phyloP scores from a whole-genome alignment of 2,888 invertebrate species.

The Pyrgus malvae region DNA sequence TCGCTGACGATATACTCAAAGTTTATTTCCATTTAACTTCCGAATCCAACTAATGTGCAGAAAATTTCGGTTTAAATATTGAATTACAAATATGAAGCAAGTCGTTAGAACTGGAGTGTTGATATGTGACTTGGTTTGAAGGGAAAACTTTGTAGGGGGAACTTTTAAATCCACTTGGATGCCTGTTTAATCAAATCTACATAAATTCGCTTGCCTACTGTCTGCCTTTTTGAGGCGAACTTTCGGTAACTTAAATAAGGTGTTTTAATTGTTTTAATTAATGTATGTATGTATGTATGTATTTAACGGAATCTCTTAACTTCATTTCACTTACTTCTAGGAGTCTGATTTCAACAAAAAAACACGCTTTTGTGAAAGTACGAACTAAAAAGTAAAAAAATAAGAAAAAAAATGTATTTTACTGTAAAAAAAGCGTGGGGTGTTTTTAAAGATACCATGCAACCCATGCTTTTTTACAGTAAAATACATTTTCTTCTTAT shows the following conservation, averaged over 20 bases:
- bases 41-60: conserved; percentile 5
- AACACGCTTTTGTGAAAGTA: too few species aligned
- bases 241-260: conserved; percentile 21
- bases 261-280: conserved; percentile 13
- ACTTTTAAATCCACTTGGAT: conserved; percentile 24
- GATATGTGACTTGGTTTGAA: conserved; percentile 24
- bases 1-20: not conserved
- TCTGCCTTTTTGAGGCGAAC: conserved; percentile 11
- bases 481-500: too few species aligned
- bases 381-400: too few species aligned
- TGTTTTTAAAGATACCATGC: too few species aligned
- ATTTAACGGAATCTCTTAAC: too few species aligned
- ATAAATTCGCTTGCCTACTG: conserved; percentile 17
- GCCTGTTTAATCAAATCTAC: conserved; percentile 25
- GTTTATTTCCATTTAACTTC: conserved; percentile 1
- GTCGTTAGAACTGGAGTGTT: conserved; percentile 13
- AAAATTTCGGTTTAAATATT: conserved; percentile 19
- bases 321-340: too few species aligned
- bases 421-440: too few species aligned
- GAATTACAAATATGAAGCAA: conserved; percentile 22
- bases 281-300: not conserved
- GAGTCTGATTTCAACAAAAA: too few species aligned
- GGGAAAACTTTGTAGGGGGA: conserved; percentile 9
- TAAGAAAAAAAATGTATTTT: too few species aligned
- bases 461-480: too few species aligned